A percentile compares a stretch with the other conserved stretches of the same genome.
Conservation (phyloP, 2,797 vertebrate genomes). For the Acomys russatus region DNA sequence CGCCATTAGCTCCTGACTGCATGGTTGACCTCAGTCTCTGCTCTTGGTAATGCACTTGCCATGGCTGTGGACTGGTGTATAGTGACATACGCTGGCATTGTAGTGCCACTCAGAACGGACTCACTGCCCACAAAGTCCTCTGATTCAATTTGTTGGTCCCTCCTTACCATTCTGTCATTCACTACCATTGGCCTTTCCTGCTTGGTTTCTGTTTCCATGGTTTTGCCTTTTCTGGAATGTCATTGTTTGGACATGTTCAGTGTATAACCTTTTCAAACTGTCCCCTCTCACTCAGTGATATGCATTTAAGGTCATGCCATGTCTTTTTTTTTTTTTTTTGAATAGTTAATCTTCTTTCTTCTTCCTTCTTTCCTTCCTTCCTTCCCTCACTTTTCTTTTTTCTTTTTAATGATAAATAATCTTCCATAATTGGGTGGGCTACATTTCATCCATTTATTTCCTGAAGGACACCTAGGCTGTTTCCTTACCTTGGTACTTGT, state of each 20-base stretch:
- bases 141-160: no score
- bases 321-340: background rate
- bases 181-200: background rate
- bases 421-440: background rate
- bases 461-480: background rate
- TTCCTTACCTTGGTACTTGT: background rate
- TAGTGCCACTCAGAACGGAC: rapidly evolving
- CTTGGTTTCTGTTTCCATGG: background rate
- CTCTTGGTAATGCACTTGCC: background rate
- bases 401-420: background rate
- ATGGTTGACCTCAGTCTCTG: background rate
- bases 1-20: no score
- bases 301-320: background rate
- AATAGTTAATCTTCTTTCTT: background rate
- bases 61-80: background rate
- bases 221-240: background rate
- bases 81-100: background rate
- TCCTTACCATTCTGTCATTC: background rate
- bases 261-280: background rate
- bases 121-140: no score
- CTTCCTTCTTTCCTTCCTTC: background rate
- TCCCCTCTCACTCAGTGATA: background rate
- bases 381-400: background rate
- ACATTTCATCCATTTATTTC: background rate
- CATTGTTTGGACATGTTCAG: background rate